phyloP scores from a whole-genome alignment of 2,888 invertebrate species.

The Nezara viridula region DNA sequence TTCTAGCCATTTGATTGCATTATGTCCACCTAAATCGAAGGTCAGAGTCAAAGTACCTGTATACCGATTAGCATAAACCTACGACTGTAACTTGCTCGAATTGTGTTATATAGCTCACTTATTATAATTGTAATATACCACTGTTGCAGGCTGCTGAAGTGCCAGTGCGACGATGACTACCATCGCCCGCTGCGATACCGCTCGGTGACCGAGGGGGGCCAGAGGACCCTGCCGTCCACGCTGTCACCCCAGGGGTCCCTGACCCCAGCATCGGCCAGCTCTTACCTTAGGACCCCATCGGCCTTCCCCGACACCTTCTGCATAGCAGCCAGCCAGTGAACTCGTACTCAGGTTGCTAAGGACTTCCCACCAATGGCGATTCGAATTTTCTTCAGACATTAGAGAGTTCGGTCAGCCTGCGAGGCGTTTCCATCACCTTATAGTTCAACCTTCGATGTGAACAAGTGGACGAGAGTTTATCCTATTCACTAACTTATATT shows the following conservation, averaged over 20 bases:
- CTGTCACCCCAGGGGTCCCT: slow-evolving; percentile 80
- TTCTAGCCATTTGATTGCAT: no score
- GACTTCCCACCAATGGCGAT: not conserved
- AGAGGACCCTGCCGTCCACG: slow-evolving; percentile 81
- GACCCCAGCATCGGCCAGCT: slow-evolving; percentile 62
- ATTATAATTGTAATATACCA: no score
- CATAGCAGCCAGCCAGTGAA: slow-evolving; percentile 1
- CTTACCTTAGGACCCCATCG: slow-evolving; percentile 62
- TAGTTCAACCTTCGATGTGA: not conserved
- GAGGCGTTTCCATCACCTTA: not conserved
- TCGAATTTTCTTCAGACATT: not conserved
- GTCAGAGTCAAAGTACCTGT: no score
- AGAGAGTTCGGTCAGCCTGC: not conserved
- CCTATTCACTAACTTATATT: no score
- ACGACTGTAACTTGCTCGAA: no score
- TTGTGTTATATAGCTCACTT: no score
- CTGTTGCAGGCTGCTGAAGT: slow-evolving; percentile 74
- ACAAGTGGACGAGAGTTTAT: not conserved
- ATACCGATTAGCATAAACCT: no score
- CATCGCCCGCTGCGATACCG: slow-evolving; percentile 66
- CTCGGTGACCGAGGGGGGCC: slow-evolving; percentile 74
- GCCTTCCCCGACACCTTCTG: slow-evolving; percentile 63
- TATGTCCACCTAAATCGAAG: no score
- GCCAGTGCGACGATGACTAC: slow-evolving; percentile 77
- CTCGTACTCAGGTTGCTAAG: not conserved